Conservation (phyloP, 2,888 invertebrate genomes). For the Ceraclea dissimilis region DNA sequence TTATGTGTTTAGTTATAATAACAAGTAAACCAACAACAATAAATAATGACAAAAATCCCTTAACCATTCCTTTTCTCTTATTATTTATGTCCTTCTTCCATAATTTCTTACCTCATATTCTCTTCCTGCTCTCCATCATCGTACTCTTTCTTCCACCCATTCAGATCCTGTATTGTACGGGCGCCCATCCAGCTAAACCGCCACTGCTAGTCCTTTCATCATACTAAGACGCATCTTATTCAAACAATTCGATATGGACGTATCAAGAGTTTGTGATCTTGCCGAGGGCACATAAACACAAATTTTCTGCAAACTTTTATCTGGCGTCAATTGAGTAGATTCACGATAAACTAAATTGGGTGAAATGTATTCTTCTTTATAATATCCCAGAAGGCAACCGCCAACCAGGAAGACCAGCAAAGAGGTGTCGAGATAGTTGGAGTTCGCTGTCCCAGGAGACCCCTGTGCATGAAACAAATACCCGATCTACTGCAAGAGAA, state of each 20-base stretch:
- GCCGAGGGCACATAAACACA: too few species aligned
- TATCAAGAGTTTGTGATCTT: background rate
- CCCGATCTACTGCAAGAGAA: too few species aligned
- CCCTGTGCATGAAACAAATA: too few species aligned
- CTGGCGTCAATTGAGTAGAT: too few species aligned
- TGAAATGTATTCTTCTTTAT: too few species aligned
- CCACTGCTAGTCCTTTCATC: background rate
- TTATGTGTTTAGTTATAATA: slow-evolving; percentile 27
- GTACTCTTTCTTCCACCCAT: background rate
- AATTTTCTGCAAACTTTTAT: too few species aligned
- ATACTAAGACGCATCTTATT: background rate
- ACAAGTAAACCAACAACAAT: slow-evolving; percentile 26
- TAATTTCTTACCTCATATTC: slow-evolving; percentile 6
- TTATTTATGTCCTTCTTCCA: slow-evolving; percentile 23
- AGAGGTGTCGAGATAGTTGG: too few species aligned
- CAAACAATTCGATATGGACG: slow-evolving; percentile 2
- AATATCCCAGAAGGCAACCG: too few species aligned
- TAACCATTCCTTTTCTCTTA: slow-evolving; percentile 22
- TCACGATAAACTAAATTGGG: too few species aligned
- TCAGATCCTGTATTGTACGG: background rate
- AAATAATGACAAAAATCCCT: slow-evolving; percentile 26
- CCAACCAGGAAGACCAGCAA: too few species aligned
- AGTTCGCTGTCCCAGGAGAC: too few species aligned
- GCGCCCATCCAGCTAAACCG: too few species aligned
- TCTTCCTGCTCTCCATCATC: background rate